Percentiles rank a stretch among this genome's conserved stretches.
phyloP scores from a whole-genome alignment of 2,888 invertebrate genomes.

The Luperina testacea region DNA sequence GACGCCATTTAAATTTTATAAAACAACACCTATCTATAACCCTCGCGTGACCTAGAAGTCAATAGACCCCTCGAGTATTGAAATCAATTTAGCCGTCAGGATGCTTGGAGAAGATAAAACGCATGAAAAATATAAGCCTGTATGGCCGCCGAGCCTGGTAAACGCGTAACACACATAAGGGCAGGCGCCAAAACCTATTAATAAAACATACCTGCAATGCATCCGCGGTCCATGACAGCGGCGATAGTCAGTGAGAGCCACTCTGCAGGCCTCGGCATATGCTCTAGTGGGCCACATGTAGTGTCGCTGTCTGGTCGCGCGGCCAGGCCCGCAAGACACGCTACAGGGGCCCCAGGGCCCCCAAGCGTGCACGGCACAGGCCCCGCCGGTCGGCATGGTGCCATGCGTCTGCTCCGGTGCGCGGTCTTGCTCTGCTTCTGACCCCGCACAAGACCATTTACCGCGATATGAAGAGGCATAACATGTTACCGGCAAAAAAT shows the following conservation, averaged over 20 bases:
- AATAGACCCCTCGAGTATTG: neutral
- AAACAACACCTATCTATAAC: neutral
- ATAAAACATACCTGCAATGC: slow-evolving; percentile 83
- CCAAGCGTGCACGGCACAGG: slow-evolving; percentile 93
- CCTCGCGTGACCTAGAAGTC: neutral
- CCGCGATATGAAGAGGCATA: neutral
- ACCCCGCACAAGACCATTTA: slow-evolving; percentile 2
- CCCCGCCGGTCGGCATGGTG: slow-evolving; percentile 80
- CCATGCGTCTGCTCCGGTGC: slow-evolving; percentile 21
- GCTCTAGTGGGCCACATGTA: slow-evolving; percentile 89
- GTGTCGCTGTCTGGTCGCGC: slow-evolving; percentile 91
- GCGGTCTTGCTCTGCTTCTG: slow-evolving; percentile 50
- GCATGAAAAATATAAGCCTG: neutral
- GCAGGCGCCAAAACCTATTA: neutral
- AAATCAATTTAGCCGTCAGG: neutral
- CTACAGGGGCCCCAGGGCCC: slow-evolving; percentile 95
- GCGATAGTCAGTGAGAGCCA: slow-evolving; percentile 89
- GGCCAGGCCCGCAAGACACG: slow-evolving; percentile 94
- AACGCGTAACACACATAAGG: neutral
- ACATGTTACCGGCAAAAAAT: neutral
- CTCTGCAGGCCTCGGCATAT: slow-evolving; percentile 90
- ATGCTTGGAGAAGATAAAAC: neutral
- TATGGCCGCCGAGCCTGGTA: neutral
- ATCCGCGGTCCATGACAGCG: slow-evolving; percentile 87
- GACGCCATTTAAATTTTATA: neutral